Evolutionary conservation across 37 sponge, comb jelly and placozoan species (phyloP), one percentile per base, ranked within the genome.

Genomic region (Agelas oroides): DNA sequence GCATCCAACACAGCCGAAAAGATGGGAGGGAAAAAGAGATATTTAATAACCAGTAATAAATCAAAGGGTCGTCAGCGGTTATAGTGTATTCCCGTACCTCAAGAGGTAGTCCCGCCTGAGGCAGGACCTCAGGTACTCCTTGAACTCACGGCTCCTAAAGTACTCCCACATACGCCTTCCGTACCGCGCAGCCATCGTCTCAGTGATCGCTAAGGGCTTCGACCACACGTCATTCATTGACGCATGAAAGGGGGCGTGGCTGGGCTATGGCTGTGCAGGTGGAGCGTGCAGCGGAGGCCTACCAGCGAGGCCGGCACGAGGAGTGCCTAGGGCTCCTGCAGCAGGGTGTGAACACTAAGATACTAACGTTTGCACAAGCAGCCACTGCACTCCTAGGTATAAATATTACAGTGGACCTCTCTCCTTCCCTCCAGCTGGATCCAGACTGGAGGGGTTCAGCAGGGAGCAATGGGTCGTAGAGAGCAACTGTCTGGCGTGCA

Each of bases 61-160:
- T 75, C 32, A 33, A 56, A 75, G 53, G 46, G 28, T 19, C 18
- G 53, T 71, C 27, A 16, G 46, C 46, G 6, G 8, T 46, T 12
- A 3, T 46, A 46, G 46, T 46, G 8, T 46, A 46, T 8, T 8
- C 46, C 46, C 46, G 46, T 8, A 46, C 46, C 46, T 46, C 3
- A 46, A 46, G 46, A 46, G 46, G 46, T 46, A 46, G 46, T 46
- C 46, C 8, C 46, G 3, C 46, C 46, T 46, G 6, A 46, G 46
- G 46, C 46, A 46, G 46, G 46, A 76, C 77, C 66, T 66, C 12
- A 84, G 38, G 32, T 84, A 84, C 3, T 35, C 19, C 58, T 76
- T 84, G 85, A 76, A 76, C 58, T 84, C 85, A 40, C 60, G 46
- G 68, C 85, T 76, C 34, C n/a, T 75, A 1, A 84, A 59, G 2